These are phyloP conservation scores for Napeogenes inachia DNA, from an alignment of 2,888 invertebrate genomes.

Conservation along the genomic window DNA sequence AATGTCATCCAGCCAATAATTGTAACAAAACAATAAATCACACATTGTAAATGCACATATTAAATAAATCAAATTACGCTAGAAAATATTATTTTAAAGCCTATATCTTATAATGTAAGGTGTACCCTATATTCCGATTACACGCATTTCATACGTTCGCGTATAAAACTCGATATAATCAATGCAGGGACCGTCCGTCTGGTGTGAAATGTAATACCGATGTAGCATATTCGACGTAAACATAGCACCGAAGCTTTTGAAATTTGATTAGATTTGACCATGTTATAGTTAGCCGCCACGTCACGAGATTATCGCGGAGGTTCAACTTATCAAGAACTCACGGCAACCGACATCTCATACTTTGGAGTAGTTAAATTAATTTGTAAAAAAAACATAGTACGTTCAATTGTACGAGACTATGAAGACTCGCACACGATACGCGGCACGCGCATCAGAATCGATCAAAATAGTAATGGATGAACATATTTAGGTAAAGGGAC, in stretches of 20 bases:
- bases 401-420: neutral
- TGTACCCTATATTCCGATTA: constrained; percentile 71
- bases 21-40: constrained; percentile 41
- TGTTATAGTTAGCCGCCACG: constrained; percentile 19
- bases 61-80: constrained; percentile 43
- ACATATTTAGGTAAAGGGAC: too few species aligned
- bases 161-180: constrained; percentile 63
- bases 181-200: constrained; percentile 49
- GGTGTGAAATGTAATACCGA: neutral
- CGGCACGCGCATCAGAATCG: too few species aligned
- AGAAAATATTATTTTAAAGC: constrained; percentile 60
- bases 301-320: constrained; percentile 25
- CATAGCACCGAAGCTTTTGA: constrained; percentile 29
- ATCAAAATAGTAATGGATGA: too few species aligned
- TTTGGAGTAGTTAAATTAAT: too few species aligned
- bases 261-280: neutral
- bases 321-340: neutral
- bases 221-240: constrained; percentile 5
- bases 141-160: constrained; percentile 58
- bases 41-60: constrained; percentile 57
- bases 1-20: constrained; percentile 44
- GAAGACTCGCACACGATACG: neutral
- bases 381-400: neutral
- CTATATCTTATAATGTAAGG: constrained; percentile 50
- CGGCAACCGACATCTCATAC: too few species aligned